These are phyloP conservation scores for Drosophila birchii DNA, from an alignment of 2,888 invertebrate genomes.

Conservation along the genomic window DNA sequence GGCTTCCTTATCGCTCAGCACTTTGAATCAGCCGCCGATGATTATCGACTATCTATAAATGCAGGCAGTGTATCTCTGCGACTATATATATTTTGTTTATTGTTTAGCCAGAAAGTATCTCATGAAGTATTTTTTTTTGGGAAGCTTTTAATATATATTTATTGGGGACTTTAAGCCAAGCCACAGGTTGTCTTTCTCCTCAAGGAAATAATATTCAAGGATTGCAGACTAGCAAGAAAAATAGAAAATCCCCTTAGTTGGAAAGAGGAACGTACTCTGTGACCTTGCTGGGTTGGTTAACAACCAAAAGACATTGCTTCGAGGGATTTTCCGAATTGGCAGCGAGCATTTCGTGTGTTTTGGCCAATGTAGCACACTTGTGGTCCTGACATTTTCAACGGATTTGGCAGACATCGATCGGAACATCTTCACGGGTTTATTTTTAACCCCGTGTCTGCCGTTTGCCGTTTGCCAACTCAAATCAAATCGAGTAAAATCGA, in stretches of 20 bases:
- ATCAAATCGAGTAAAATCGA: not conserved
- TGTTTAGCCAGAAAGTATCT: not conserved
- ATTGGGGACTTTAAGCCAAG: conserved; percentile 30
- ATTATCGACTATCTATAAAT: conserved; percentile 54
- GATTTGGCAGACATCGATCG: conserved; percentile 61
- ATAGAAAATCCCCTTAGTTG: not conserved
- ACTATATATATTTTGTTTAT: conserved; percentile 7
- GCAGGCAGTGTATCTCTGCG: conserved; percentile 14
- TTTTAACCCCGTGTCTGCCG: conserved; percentile 52
- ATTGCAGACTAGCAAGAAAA: not conserved
- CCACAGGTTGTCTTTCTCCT: conserved; percentile 69
- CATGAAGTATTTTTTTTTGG: conserved; percentile 10
- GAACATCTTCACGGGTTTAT: conserved; percentile 59
- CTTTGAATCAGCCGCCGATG: conserved; percentile 76
- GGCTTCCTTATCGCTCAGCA: conserved; percentile 59
- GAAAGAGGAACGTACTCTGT: conserved; percentile 7
- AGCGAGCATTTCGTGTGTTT: conserved; percentile 35
- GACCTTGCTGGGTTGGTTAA: conserved; percentile 42
- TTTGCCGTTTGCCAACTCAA: conserved; percentile 33
- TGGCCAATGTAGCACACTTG: conserved; percentile 57
- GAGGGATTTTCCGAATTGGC: conserved; percentile 34
- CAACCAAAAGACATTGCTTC: conserved; percentile 25
- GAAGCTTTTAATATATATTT: not conserved
- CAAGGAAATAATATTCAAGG: conserved; percentile 44
- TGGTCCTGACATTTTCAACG: conserved; percentile 70